Percentiles rank a stretch among this genome's conserved stretches.
These are phyloP conservation scores for Lophura nycthemera DNA, from an alignment of 2,113 vertebrate species.

Conservation along the genomic window DNA sequence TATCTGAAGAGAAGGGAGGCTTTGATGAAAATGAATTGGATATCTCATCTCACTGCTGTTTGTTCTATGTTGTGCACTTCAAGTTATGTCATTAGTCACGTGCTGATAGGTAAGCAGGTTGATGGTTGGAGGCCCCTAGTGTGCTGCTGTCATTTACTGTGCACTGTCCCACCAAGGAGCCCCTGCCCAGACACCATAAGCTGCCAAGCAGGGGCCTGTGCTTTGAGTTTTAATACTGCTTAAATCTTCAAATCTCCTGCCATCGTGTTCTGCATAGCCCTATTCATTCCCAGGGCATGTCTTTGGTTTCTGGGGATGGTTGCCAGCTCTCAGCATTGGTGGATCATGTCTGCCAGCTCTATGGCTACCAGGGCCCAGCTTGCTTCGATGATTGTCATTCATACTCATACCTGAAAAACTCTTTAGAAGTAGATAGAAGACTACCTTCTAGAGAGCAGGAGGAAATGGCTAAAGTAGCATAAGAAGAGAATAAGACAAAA, in stretches of 20 bases:
- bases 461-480: too few species aligned
- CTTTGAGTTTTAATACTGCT: background rate
- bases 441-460: too few species aligned
- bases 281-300: too few species aligned
- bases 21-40: background rate
- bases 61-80: background rate
- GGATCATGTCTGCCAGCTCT: too few species aligned
- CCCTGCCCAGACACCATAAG: background rate
- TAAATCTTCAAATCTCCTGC: background rate
- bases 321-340: too few species aligned
- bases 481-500: too few species aligned
- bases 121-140: background rate
- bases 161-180: background rate
- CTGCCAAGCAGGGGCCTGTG: background rate
- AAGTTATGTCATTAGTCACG: background rate
- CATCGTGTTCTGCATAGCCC: too few species aligned
- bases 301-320: too few species aligned
- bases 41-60: background rate
- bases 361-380: too few species aligned
- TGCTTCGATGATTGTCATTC: too few species aligned
- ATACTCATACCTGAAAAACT: too few species aligned
- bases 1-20: background rate
- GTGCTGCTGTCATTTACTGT: fast-evolving
- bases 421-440: too few species aligned
- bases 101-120: background rate